These are phyloP conservation scores for Serripes groenlandicus DNA, from an alignment of 2,888 invertebrate species.

Conservation along the genomic window DNA sequence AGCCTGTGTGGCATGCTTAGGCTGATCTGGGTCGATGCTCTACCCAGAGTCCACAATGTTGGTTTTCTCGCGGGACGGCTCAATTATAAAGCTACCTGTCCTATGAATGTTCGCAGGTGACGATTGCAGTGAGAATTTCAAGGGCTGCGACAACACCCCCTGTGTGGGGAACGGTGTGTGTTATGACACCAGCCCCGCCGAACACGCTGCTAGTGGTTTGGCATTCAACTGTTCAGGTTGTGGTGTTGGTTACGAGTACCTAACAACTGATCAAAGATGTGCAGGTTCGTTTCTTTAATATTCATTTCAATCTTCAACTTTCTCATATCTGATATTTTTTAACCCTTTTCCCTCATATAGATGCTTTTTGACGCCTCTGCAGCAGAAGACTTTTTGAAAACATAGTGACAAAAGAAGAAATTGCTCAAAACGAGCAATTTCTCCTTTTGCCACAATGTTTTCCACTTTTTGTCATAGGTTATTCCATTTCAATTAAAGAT, in stretches of 20 bases:
- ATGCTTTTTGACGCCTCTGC: background rate
- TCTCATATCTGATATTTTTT: too few species aligned
- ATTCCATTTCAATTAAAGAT: too few species aligned
- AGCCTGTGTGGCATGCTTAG: too few species aligned
- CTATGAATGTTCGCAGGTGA: slow-evolving; percentile 4
- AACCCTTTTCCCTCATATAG: background rate
- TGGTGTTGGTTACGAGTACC: slow-evolving; percentile 20
- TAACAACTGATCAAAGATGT: slow-evolving; percentile 12
- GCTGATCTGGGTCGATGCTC: too few species aligned
- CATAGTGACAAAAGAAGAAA: background rate
- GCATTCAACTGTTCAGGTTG: slow-evolving; percentile 43
- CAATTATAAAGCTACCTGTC: too few species aligned
- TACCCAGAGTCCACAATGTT: too few species aligned
- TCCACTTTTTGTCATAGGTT: too few species aligned
- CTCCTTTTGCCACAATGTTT: background rate
- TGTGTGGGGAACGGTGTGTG: slow-evolving; percentile 37
- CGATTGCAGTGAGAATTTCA: slow-evolving; percentile 32
- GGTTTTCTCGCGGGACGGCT: too few species aligned
- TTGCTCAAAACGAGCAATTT: background rate
- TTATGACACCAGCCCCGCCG: slow-evolving; percentile 31
- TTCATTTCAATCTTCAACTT: too few species aligned
- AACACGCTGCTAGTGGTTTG: slow-evolving; percentile 7
- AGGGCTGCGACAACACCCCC: slow-evolving; percentile 33
- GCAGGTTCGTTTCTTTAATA: slow-evolving; percentile 16
- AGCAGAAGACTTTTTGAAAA: background rate